Evolutionary conservation across 2,888 invertebrate genomes (phyloP).

Genomic region (Macrosoma leucophasiata): DNA sequence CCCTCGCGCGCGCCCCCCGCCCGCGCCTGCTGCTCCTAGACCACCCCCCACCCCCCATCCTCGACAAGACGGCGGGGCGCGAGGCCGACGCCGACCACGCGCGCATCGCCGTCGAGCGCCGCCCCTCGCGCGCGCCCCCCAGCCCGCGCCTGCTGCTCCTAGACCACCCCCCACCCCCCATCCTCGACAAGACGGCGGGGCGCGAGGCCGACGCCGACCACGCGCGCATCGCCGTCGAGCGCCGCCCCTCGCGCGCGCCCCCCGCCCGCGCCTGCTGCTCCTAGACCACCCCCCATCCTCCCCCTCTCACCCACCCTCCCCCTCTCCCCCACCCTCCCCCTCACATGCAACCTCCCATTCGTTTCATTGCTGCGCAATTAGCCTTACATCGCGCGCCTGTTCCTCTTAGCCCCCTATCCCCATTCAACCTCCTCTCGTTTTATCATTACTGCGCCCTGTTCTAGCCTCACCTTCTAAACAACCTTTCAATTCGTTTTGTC

Average conservation of each 20-base stretch:
- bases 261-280: slow-evolving; percentile 72
- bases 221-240: slow-evolving; percentile 79
- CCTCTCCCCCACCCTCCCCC: neutral
- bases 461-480: too few species aligned
- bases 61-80: slow-evolving; percentile 92
- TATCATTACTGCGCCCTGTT: too few species aligned
- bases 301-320: neutral
- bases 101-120: slow-evolving; percentile 81
- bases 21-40: slow-evolving; percentile 67
- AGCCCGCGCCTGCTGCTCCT: slow-evolving; percentile 67
- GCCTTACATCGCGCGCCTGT: too few species aligned
- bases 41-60: slow-evolving; percentile 63
- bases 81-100: slow-evolving; percentile 80
- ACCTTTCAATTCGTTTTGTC: too few species aligned
- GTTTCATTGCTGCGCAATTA: too few species aligned
- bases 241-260: slow-evolving; percentile 79
- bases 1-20: slow-evolving; percentile 77
- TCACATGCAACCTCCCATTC: too few species aligned
- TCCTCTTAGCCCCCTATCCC: too few species aligned
- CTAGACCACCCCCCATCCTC: slow-evolving; percentile 28
- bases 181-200: slow-evolving; percentile 92
- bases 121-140: slow-evolving; percentile 78
- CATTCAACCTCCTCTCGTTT: too few species aligned
- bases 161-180: slow-evolving; percentile 58
- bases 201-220: slow-evolving; percentile 83